A percentile compares a stretch with the other conserved stretches of the same genome.
These are phyloP conservation scores for Pimpla rufipes DNA, from an alignment of 2,888 invertebrate genomes.

Conservation along the genomic window DNA sequence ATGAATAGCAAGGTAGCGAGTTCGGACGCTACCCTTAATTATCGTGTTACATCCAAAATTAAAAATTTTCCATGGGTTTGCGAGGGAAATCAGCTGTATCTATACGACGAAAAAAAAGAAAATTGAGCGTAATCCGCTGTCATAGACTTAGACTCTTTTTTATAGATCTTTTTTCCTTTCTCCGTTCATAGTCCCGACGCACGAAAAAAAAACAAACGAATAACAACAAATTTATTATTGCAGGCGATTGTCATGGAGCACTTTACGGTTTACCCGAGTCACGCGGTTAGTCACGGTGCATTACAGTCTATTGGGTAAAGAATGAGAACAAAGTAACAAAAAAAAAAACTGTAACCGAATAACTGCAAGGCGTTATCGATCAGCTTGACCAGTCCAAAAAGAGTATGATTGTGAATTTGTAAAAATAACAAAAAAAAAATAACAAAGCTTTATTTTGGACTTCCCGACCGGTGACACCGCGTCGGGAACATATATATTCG, in stretches of 20 bases:
- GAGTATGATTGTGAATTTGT: slow-evolving; percentile 45
- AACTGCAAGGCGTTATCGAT: slow-evolving; percentile 57
- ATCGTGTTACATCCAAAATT: slow-evolving; percentile 54
- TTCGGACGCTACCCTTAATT: slow-evolving; percentile 57
- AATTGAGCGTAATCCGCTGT: slow-evolving; percentile 59
- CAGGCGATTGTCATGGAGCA: slow-evolving; percentile 55
- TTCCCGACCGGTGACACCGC: slow-evolving; percentile 2
- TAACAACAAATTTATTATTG: slow-evolving; percentile 43
- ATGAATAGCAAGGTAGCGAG: slow-evolving; percentile 59
- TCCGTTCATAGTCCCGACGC: slow-evolving; percentile 52
- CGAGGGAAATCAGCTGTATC: slow-evolving; percentile 54
- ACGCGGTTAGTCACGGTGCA: slow-evolving; percentile 45
- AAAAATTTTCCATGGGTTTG: slow-evolving; percentile 52
- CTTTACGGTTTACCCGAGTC: slow-evolving; percentile 46
- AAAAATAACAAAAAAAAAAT: slow-evolving; percentile 20
- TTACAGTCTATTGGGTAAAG: slow-evolving; percentile 35
- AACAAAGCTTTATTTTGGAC: slow-evolving; percentile 27
- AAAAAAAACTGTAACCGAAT: slow-evolving; percentile 23
- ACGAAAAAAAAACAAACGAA: slow-evolving; percentile 27
- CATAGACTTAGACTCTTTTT: slow-evolving; percentile 49
- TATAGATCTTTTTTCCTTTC: slow-evolving; percentile 11
- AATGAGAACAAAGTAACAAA: background rate
- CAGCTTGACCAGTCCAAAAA: slow-evolving; percentile 45
- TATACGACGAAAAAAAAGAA: slow-evolving; percentile 42
- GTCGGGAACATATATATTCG: slow-evolving; percentile 50